phyloP scores from a whole-genome alignment of 2,797 vertebrate species.

The Lagodon rhomboides region DNA sequence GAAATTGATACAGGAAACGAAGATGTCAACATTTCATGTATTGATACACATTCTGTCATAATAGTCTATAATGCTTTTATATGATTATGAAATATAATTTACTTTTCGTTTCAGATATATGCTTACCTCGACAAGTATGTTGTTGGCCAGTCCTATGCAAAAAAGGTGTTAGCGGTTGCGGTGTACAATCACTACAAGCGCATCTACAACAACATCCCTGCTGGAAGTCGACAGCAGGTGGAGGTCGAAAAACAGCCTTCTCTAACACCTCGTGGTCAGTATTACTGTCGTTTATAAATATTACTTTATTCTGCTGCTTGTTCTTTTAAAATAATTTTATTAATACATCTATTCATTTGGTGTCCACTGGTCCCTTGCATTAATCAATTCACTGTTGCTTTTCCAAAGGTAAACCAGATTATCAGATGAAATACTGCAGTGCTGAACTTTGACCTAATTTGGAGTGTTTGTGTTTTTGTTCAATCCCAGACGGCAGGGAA shows the following conservation, averaged over 20 bases:
- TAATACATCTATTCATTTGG: not conserved
- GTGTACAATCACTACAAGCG: constrained; percentile 99
- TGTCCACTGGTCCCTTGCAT: not conserved
- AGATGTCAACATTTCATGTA: not conserved
- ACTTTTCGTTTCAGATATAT: constrained; percentile 88
- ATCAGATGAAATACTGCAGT: not conserved
- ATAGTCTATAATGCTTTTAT: not conserved
- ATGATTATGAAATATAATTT: not conserved
- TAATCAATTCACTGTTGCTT: not conserved
- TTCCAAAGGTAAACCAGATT: not conserved
- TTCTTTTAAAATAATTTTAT: not conserved
- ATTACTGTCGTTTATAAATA: not conserved
- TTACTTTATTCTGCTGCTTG: not conserved
- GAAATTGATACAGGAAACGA: not conserved
- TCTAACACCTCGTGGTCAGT: constrained; percentile 95
- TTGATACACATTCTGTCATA: not conserved
- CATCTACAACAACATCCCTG: constrained; percentile 98
- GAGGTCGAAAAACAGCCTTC: constrained; percentile 95
- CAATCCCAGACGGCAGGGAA: not conserved
- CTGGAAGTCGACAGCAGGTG: constrained; percentile 91
- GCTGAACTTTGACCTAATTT: constrained; percentile 21
- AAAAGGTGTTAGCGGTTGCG: constrained; percentile 98
- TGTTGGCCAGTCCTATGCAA: constrained; percentile 97
- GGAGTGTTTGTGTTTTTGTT: not conserved
- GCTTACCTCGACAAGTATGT: constrained; percentile 99